Evolutionary conservation across 2,888 invertebrate genomes (phyloP), one percentile per base, ranked within the genome.

Genomic region (Tridacna crocea): DNA sequence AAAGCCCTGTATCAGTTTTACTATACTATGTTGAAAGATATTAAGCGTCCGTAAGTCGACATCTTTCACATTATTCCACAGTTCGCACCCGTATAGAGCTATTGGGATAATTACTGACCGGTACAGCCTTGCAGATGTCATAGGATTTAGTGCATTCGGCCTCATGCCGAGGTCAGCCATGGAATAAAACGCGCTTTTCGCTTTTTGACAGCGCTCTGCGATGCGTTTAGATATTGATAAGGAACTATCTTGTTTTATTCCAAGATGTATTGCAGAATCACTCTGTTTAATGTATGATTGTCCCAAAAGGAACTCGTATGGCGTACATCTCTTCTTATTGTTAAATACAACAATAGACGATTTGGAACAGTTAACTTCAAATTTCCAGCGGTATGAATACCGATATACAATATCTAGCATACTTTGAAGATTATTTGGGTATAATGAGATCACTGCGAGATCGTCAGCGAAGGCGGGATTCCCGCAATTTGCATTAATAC

Each of bases 61-160:
- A n/a, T n/a, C n/a, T n/a, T 48, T 51, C 24, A 72, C 3, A 51
- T 72, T 47, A 24, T 72, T 72, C 72, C 72, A 72, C 11, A 72
- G 24, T 51, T 72, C 72, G 11, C 26, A 72, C 10, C 72, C 72
- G 24, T 48, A 72, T 22, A 72, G 72, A 17, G 24, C 48, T 15
- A 26, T 48, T 12, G 72, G 51, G 26, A 68, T 13, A 11, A 68
- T 68, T 13, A 68, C 68, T 3, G 47, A 26, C 12, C 24, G n/a
- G 22, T 72, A 72, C 0, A 72, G 47, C 24, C 51, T 51, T 0
- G 24, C 17, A 17, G 72, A 72, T 19, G 24, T 48, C 17, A 72
- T 19, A 11, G 72, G 72, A n/a, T 72, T 72, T 12, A 72, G 17
- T 24, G 17, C 22, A 22, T 48, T n/a, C 2, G 72, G 72, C 10